Evolutionary conservation across 2,888 invertebrate genomes (phyloP).

Genomic region (Volucella zonaria): DNA sequence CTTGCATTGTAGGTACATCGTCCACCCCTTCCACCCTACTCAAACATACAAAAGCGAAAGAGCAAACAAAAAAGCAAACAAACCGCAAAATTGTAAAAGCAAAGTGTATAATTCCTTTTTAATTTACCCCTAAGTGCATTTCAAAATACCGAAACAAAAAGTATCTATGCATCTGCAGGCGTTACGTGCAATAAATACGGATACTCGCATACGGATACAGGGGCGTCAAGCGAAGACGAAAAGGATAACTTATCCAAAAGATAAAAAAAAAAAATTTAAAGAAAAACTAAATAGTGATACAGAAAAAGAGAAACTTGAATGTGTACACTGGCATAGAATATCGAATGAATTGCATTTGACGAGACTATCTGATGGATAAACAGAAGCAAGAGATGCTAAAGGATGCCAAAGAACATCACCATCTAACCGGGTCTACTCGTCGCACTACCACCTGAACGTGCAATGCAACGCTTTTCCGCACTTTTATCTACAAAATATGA

Average conservation of each 20-base stretch:
- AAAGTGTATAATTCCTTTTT: conserved; percentile 81
- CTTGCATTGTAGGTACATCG: conserved; percentile 57
- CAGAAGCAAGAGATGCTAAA: conserved; percentile 24
- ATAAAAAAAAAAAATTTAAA: conserved; percentile 29
- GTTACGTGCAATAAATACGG: conserved; percentile 12
- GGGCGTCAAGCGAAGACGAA: conserved; percentile 52
- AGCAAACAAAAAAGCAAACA: conserved; percentile 78
- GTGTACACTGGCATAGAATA: conserved; percentile 65
- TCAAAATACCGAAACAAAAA: conserved; percentile 75
- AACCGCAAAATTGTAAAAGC: conserved; percentile 77
- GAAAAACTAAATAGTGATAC: conserved; percentile 30
- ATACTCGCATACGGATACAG: conserved; percentile 21
- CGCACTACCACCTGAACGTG: conserved; percentile 38
- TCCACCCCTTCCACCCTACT: background rate
- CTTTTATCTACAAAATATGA: conserved; percentile 52
- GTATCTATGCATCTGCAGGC: conserved; percentile 66
- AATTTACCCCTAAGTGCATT: conserved; percentile 80
- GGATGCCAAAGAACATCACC: conserved; percentile 47
- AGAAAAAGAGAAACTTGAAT: conserved; percentile 51
- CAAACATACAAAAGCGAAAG: conserved; percentile 35
- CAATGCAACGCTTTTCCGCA: conserved; percentile 55
- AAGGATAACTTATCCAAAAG: conserved; percentile 60
- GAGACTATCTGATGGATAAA: conserved; percentile 58
- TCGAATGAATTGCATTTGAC: conserved; percentile 72
- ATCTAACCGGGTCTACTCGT: conserved; percentile 45